Conservation (phyloP, 2,113 vertebrate genomes). For the Menura novaehollandiae region DNA sequence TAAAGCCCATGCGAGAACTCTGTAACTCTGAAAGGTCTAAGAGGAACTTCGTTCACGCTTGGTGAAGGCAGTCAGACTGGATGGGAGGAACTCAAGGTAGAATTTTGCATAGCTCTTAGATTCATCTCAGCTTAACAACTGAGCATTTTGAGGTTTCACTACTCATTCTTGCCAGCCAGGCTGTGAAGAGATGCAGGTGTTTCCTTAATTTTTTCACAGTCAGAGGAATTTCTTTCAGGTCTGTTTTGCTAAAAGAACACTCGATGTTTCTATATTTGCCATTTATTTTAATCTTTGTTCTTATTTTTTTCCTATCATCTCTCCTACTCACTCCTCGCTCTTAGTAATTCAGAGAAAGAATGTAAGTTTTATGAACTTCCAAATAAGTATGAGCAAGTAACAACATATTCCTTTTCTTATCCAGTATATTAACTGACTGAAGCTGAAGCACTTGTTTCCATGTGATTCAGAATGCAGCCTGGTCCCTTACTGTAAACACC, state of each 20-base stretch:
- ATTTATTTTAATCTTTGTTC: neutral
- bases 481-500: neutral
- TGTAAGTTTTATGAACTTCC: neutral
- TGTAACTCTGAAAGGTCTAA: neutral
- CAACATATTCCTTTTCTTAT: neutral
- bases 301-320: neutral
- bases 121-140: neutral
- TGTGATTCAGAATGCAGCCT: neutral
- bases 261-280: neutral
- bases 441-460: neutral
- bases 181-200: neutral
- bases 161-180: neutral
- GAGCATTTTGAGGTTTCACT: neutral
- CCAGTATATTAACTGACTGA: neutral
- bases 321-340: too few species aligned
- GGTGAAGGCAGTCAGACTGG: neutral
- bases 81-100: neutral
- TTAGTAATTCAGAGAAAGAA: neutral
- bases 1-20: neutral
- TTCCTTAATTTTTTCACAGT: neutral
- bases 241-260: neutral
- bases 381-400: neutral
- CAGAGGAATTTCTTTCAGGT: neutral
- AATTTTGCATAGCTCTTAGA: neutral
- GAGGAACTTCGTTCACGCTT: neutral